These are phyloP conservation scores for Pseudococcus longispinus DNA, from an alignment of 2,888 invertebrate species.

Conservation along the genomic window DNA sequence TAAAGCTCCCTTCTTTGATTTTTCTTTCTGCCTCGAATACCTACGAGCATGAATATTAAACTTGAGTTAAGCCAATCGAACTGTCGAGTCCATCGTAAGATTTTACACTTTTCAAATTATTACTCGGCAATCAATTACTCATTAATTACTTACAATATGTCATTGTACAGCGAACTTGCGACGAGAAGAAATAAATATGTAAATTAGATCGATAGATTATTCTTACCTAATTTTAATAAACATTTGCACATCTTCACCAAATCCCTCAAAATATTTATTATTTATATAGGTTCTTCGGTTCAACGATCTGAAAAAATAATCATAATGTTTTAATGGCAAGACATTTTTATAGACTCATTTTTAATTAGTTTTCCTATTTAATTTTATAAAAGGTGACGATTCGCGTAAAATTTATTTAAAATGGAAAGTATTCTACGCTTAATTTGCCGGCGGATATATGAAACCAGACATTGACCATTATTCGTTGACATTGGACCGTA, in stretches of 20 bases:
- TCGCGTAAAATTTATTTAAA: constrained; percentile 32
- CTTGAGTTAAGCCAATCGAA: background rate
- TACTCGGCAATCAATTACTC: too few species aligned
- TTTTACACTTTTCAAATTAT: too few species aligned
- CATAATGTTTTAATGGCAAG: background rate
- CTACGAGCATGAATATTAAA: background rate
- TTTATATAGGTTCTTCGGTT: background rate
- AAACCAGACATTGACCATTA: constrained; percentile 41
- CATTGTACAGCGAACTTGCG: too few species aligned
- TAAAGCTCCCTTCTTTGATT: background rate
- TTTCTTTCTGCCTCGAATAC: background rate
- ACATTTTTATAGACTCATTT: constrained; percentile 20
- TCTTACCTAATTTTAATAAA: background rate
- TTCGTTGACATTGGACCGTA: constrained; percentile 41
- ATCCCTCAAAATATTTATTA: background rate
- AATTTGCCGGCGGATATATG: constrained; percentile 22
- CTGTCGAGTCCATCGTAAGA: too few species aligned
- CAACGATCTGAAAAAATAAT: constrained; percentile 20
- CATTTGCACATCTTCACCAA: background rate
- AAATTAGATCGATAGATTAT: background rate
- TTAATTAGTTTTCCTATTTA: constrained; percentile 29
- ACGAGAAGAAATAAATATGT: background rate
- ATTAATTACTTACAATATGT: too few species aligned
- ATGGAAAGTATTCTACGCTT: constrained; percentile 14
- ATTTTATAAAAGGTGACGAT: constrained; percentile 31